Percentiles rank a stretch among this genome's conserved stretches.
Evolutionary conservation across 2,113 vertebrate genomes (phyloP).

Genomic region (Baryphthengus martii): DNA sequence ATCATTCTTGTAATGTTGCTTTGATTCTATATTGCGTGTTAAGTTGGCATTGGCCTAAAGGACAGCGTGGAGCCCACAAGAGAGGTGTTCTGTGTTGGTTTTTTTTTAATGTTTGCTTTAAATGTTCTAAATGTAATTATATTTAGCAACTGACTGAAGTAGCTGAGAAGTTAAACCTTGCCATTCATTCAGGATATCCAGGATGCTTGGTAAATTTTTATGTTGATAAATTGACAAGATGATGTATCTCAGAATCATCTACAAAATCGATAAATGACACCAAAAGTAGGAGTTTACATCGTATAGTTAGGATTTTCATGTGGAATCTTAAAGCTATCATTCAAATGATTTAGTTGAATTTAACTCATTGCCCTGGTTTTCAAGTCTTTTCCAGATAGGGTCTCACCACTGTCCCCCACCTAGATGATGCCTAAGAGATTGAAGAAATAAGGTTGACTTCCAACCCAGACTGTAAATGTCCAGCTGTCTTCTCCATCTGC

Average conservation of each 20-base stretch:
- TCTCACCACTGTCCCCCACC: not conserved
- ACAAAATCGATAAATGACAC: not conserved
- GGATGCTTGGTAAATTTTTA: not conserved
- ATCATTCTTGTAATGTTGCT: constrained; percentile 32
- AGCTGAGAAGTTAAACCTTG: not conserved
- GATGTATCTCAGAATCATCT: not conserved
- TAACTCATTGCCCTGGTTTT: not conserved
- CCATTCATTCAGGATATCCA: not conserved
- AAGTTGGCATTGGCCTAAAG: constrained; percentile 48
- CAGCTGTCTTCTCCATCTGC: not conserved
- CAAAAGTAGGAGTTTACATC: not conserved
- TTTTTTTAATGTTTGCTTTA: not conserved
- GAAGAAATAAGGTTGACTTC: not conserved
- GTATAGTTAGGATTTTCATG: not conserved
- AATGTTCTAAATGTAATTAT: not conserved
- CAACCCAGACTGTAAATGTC: not conserved
- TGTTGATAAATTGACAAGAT: not conserved
- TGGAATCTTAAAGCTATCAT: not conserved
- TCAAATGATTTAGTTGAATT: not conserved
- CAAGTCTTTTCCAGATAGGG: not conserved
- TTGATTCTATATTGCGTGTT: constrained; percentile 17
- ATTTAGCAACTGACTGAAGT: not conserved
- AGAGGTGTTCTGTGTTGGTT: not conserved
- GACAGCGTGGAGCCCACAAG: not conserved
- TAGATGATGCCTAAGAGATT: not conserved